Base-by-base conservation (phyloP, 2,113 vertebrate species). In the Laticauda colubrina region DNA sequence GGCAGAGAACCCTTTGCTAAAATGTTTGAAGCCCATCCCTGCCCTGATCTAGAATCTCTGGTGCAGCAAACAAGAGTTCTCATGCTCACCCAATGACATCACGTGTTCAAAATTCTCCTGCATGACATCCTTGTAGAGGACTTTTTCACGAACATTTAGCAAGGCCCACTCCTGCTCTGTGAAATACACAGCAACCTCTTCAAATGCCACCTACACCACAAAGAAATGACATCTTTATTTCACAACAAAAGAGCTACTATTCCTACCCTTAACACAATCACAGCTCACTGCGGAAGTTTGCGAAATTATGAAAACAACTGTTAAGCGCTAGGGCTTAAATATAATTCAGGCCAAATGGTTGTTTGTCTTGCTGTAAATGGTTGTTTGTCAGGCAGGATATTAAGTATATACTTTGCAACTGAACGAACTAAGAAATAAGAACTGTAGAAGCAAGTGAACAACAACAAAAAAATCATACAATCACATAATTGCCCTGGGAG, bases 101-200 rank as follows among this genome's bases (percentile, higher is more conserved):
- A 96, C 21, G 87, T 94, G 94, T 69, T 94, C 91, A 91, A 94
- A 96, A 90, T 95, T 96, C 93, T 96, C 95, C 86, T 94, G 90
- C 94, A 96, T 95, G 86, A 96, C 93, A 3, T 95, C 94, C 90
- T 93, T 94, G 91, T 96, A 96, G 87, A 97, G 94, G 69, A 88
- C 54, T 91, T 95, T 95, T 94, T 96, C 95, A 90, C 81, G 29
- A 5, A 57, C 59, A 54, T 94, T 93, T 94, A 97, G 7, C 90
- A 95, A 92, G 14, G 93, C 92, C 96, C 96, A 97, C 92, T 96
- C 95, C 94, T 96, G 95, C 90, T 94, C 92, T 56, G 95, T 95
- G 92, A 97, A 97, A 95, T 94, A 94, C 87, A 96, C 51, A 39
- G 95, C 96, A 93, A 96, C 95, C 92, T 96, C 95, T 93, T 96